Percentiles rank a stretch among this genome's conserved stretches.
Conservation (phyloP, 2,797 vertebrate genomes). For the Helarctos malayanus region DNA sequence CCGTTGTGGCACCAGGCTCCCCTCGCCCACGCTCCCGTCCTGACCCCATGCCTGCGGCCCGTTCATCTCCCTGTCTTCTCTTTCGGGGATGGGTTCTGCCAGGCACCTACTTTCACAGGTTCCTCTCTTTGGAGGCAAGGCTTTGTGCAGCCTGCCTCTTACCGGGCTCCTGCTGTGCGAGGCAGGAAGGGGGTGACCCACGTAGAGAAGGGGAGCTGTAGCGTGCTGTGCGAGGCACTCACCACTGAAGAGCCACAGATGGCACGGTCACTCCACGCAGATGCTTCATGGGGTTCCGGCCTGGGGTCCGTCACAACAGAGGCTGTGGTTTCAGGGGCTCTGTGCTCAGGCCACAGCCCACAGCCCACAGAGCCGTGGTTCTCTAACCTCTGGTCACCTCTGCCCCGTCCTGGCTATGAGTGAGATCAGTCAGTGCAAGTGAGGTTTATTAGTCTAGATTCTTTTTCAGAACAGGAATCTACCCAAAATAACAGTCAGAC, state of each 20-base stretch:
- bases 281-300: fast-evolving
- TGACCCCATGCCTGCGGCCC: fast-evolving
- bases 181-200: not conserved
- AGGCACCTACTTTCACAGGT: not conserved
- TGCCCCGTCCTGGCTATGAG: too few relatives aligned
- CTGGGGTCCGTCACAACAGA: not conserved
- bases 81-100: not conserved
- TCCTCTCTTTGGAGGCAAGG: not conserved
- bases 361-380: not conserved
- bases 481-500: not conserved
- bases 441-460: not conserved
- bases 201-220: not conserved
- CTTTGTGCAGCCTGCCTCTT: not conserved
- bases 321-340: not conserved
- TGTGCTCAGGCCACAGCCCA: not conserved
- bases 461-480: not conserved
- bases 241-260: not conserved
- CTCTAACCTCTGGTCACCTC: not conserved
- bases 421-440: not conserved
- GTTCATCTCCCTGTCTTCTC: not conserved
- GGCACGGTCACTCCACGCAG: not conserved
- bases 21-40: not conserved
- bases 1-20: fast-evolving
- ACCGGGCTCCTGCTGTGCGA: fast-evolving
- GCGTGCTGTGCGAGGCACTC: not conserved